Evolutionary conservation across 2,888 invertebrate species (phyloP).

Genomic region (Amiota communis): DNA sequence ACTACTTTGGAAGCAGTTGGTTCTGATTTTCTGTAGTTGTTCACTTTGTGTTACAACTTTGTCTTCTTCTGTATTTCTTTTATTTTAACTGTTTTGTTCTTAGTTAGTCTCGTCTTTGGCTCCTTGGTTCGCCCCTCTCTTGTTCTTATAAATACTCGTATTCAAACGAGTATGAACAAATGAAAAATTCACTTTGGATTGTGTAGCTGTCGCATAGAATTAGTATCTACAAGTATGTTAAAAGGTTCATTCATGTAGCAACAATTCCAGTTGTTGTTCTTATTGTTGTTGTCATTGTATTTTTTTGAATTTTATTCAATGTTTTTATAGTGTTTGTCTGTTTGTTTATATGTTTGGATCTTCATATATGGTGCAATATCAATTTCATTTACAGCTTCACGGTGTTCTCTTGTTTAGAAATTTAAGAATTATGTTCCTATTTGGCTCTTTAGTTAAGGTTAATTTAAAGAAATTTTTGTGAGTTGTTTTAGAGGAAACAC

Average conservation of each 20-base stretch:
- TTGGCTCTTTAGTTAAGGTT: background rate
- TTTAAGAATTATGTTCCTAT: background rate
- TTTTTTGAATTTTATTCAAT: constrained; percentile 17
- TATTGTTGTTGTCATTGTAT: no score
- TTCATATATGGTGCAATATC: constrained; percentile 51
- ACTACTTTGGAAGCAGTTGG: constrained; percentile 34
- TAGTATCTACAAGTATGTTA: constrained; percentile 68
- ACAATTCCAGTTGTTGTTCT: constrained; percentile 21
- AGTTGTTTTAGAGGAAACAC: background rate
- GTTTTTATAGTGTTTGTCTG: constrained; percentile 1
- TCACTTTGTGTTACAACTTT: constrained; percentile 62
- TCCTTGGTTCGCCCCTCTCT: constrained; percentile 30
- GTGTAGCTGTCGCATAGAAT: constrained; percentile 67
- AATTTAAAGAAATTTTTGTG: background rate
- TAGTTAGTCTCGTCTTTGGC: constrained; percentile 33
- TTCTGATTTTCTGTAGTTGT: constrained; percentile 52
- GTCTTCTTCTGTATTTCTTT: constrained; percentile 47
- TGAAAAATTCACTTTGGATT: constrained; percentile 61
- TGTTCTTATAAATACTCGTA: constrained; percentile 37
- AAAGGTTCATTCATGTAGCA: constrained; percentile 65
- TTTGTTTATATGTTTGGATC: constrained; percentile 34
- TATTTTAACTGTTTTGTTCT: constrained; percentile 34
- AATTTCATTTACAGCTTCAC: constrained; percentile 67
- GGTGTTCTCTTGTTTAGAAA: constrained; percentile 46
- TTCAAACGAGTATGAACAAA: constrained; percentile 54